These are phyloP conservation scores for Anomalospiza imberbis DNA, from an alignment of 2,797 vertebrate species.

Conservation along the genomic window DNA sequence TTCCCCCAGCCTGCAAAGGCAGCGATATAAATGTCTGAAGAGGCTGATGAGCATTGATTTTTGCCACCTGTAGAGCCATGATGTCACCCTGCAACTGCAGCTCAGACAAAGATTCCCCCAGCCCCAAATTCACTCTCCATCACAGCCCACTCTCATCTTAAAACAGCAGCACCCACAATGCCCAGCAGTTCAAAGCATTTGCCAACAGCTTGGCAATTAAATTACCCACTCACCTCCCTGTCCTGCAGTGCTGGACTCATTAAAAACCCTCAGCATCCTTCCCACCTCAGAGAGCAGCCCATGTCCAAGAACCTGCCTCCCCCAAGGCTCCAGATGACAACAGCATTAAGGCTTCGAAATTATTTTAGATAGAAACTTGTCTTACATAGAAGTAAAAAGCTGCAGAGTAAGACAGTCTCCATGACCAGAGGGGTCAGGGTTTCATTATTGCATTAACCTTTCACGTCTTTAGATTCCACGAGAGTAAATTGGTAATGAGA, in stretches of 20 bases:
- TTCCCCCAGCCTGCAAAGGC: neutral
- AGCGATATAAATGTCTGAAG: neutral
- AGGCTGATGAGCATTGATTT: neutral
- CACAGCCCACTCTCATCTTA: neutral
- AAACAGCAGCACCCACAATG: neutral
- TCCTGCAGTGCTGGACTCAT: neutral
- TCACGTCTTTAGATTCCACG: slow-evolving; percentile 48
- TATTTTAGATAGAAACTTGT: slow-evolving; percentile 52
- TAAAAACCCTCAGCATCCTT: slow-evolving; percentile 1
- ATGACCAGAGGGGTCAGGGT: slow-evolving; percentile 60
- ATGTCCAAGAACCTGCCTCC: neutral
- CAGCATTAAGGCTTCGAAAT: slow-evolving; percentile 47
- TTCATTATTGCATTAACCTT: slow-evolving; percentile 70
- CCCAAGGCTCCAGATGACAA: slow-evolving; percentile 17
- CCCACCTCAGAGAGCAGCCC: slow-evolving; percentile 24
- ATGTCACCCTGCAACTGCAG: neutral
- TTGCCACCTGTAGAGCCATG: slow-evolving; percentile 20
- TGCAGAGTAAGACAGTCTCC: slow-evolving; percentile 37
- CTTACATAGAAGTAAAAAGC: slow-evolving; percentile 62
- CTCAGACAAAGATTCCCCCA: neutral
- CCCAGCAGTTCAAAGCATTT: neutral
- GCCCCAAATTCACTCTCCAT: neutral
- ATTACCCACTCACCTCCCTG: neutral
- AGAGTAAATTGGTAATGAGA: slow-evolving; percentile 61
- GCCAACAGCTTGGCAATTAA: neutral